These are phyloP conservation scores for Alouatta palliata DNA, from an alignment of 2,113 vertebrate genomes.

Conservation along the genomic window DNA sequence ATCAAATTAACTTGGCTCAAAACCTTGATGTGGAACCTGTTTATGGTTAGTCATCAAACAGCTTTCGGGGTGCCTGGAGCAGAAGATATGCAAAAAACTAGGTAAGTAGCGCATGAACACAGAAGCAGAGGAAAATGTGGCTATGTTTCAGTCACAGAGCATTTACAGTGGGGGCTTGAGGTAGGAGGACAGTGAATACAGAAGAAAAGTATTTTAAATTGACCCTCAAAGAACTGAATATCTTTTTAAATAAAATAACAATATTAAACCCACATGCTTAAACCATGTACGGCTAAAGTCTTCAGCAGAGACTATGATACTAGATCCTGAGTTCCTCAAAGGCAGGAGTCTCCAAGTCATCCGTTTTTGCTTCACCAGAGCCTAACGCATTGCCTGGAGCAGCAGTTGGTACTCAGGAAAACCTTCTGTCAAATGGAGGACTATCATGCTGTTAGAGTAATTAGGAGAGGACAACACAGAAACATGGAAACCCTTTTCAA, in stretches of 20 bases:
- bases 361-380: background rate
- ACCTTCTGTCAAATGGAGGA: background rate
- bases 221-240: background rate
- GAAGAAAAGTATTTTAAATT: background rate
- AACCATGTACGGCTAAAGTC: background rate
- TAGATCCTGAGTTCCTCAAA: background rate
- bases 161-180: background rate
- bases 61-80: background rate
- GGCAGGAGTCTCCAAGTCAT: background rate
- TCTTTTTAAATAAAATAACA: background rate
- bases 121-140: background rate
- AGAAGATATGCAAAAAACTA: background rate
- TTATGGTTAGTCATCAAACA: constrained; percentile 26
- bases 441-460: background rate
- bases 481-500: background rate
- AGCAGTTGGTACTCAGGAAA: background rate
- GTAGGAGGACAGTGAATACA: background rate
- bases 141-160: background rate
- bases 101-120: background rate
- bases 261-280: background rate
- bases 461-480: background rate
- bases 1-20: constrained; percentile 55
- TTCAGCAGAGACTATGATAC: background rate
- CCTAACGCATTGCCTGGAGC: background rate
- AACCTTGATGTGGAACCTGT: constrained; percentile 37